A percentile compares a stretch with the other conserved stretches of the same genome.
Evolutionary conservation across 2,113 vertebrate genomes (phyloP).

Genomic region (Sminthopsis crassicaudata): DNA sequence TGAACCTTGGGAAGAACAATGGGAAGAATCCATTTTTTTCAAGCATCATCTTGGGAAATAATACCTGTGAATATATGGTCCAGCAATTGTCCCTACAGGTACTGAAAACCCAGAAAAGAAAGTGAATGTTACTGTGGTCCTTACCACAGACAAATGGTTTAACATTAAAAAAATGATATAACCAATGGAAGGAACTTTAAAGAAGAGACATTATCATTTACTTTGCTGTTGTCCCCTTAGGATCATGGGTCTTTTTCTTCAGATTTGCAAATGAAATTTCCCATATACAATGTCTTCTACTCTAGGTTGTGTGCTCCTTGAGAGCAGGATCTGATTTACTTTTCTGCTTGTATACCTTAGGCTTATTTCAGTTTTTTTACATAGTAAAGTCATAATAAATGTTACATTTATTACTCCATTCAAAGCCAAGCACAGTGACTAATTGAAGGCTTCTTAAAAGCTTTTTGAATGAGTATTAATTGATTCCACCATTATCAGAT

Average conservation of each 20-base stretch:
- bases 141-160: neutral
- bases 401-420: too few relatives aligned
- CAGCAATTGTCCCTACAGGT: neutral
- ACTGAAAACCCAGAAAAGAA: neutral
- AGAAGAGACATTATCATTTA: neutral
- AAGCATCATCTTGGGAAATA: too few relatives aligned
- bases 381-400: neutral
- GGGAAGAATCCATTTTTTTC: neutral
- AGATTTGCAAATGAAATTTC: neutral
- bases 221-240: neutral
- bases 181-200: neutral
- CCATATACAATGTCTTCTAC: neutral
- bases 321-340: neutral
- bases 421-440: neutral
- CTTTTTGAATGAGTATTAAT: too few relatives aligned
- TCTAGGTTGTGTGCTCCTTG: accelerated
- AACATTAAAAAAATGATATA: neutral
- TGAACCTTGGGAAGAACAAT: neutral
- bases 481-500: too few relatives aligned
- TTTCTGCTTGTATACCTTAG: neutral
- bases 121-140: neutral
- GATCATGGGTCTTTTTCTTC: neutral
- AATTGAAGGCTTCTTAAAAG: too few relatives aligned
- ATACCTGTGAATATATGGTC: neutral
- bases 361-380: neutral